A percentile compares a stretch with the other conserved stretches of the same genome.
Conservation (phyloP, 2,888 invertebrate species). For the Trachelus troglodyta region DNA sequence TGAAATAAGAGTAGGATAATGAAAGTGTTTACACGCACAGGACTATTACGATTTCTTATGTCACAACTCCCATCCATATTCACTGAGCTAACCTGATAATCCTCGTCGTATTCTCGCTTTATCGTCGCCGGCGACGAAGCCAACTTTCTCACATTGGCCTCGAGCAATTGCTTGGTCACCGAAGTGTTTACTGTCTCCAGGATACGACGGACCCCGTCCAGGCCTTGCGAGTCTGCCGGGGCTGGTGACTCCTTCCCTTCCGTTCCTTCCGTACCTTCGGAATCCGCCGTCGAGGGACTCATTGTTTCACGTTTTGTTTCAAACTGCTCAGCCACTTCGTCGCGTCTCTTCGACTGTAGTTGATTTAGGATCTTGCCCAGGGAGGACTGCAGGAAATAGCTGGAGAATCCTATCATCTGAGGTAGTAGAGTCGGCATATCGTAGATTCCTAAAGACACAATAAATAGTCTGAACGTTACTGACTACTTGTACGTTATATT, state of each 20-base stretch:
- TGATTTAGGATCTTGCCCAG: slow-evolving; percentile 77
- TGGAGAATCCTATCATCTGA: slow-evolving; percentile 57
- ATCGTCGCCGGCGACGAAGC: slow-evolving; percentile 70
- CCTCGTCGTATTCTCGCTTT: slow-evolving; percentile 59
- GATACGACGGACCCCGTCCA: slow-evolving; percentile 77
- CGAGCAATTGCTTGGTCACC: slow-evolving; percentile 79
- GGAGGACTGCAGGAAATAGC: slow-evolving; percentile 64
- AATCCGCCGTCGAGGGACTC: slow-evolving; percentile 67
- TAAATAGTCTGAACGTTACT: not conserved
- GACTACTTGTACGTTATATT: not conserved
- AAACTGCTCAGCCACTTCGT: slow-evolving; percentile 54
- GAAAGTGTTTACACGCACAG: not conserved
- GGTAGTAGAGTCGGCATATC: slow-evolving; percentile 61
- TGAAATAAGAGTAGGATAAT: slow-evolving; percentile 30
- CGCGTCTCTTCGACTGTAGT: slow-evolving; percentile 63
- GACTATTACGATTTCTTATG: too few relatives aligned
- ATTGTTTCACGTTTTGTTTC: slow-evolving; percentile 55
- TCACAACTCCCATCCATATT: not conserved
- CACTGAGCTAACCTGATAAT: slow-evolving; percentile 47
- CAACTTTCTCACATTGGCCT: slow-evolving; percentile 76
- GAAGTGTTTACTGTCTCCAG: slow-evolving; percentile 81
- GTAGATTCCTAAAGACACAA: slow-evolving; percentile 44
- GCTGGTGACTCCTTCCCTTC: slow-evolving; percentile 67
- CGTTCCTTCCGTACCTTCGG: slow-evolving; percentile 73
- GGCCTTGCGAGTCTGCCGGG: slow-evolving; percentile 66